A percentile compares a stretch with the other conserved stretches of the same genome.
These are phyloP conservation scores for Hydrophis major DNA, from an alignment of 2,797 vertebrate species.

Conservation along the genomic window DNA sequence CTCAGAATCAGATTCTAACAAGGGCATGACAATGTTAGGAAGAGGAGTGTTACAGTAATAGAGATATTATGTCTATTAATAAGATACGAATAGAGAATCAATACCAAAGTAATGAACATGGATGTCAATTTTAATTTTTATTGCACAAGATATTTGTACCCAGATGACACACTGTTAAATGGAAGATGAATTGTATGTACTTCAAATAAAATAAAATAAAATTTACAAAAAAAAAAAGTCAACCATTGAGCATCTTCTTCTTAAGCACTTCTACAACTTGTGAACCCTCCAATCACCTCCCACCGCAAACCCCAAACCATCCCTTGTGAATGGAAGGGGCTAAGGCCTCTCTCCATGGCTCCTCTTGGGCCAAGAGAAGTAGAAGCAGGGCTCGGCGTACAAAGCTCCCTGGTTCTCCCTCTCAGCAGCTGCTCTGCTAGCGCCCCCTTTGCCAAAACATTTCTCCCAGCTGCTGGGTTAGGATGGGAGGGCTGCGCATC, in stretches of 20 bases:
- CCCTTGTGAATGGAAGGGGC: background rate
- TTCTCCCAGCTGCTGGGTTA: background rate
- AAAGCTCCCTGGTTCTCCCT: background rate
- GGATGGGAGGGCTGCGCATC: constrained; percentile 6
- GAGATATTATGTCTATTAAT: too few relatives aligned
- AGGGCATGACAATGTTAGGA: too few relatives aligned
- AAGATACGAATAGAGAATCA: too few relatives aligned
- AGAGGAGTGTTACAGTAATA: too few relatives aligned
- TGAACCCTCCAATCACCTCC: background rate
- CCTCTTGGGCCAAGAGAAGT: background rate
- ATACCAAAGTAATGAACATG: too few relatives aligned
- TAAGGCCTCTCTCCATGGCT: background rate
- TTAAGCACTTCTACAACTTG: background rate
- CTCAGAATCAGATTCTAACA: too few relatives aligned
- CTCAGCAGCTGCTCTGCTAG: constrained; percentile 16
- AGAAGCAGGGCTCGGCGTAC: too few relatives aligned
- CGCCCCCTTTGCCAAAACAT: constrained; percentile 18
- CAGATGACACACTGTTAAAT: too few relatives aligned
- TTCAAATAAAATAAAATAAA: too few relatives aligned
- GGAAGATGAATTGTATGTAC: too few relatives aligned
- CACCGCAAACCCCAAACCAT: background rate
- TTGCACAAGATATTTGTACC: too few relatives aligned
- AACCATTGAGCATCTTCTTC: background rate
- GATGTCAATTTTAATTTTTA: too few relatives aligned
- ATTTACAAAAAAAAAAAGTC: background rate